Evolutionary conservation across 2,113 vertebrate species (phyloP).

Genomic region (Sinocyclocheilus anophthalmus): DNA sequence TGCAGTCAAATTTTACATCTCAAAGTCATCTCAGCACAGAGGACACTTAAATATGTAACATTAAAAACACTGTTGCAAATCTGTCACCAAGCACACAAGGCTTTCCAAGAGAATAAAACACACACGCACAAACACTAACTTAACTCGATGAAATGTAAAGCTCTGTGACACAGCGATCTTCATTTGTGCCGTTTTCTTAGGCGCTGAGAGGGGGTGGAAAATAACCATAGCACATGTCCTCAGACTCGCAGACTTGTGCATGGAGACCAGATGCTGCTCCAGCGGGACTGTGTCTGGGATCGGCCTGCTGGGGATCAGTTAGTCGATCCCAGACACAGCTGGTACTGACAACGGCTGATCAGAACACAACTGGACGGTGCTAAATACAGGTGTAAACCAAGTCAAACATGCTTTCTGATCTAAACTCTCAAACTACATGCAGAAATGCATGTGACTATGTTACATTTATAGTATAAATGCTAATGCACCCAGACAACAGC

Average conservation of each 20-base stretch:
- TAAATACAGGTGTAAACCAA: not conserved
- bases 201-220: constrained; percentile 37
- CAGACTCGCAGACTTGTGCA: constrained; percentile 44
- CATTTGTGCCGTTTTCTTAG: constrained; percentile 26
- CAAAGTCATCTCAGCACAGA: constrained; percentile 44
- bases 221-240: constrained; percentile 45
- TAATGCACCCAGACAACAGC: not conserved
- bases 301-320: constrained; percentile 18
- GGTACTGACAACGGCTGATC: not conserved
- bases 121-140: not conserved
- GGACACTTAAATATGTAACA: constrained; percentile 39
- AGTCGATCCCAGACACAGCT: not conserved
- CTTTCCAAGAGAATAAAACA: constrained; percentile 7
- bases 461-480: not conserved
- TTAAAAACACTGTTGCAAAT: constrained; percentile 31
- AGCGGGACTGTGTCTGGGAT: constrained; percentile 30
- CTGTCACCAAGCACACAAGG: constrained; percentile 10
- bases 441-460: too few species aligned
- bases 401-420: not conserved
- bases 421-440: not conserved
- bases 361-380: not conserved
- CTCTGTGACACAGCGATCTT: not conserved
- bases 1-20: constrained; percentile 58
- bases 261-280: constrained; percentile 60
- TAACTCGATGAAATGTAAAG: constrained; percentile 2